Evolutionary conservation across 2,797 vertebrate species (phyloP).

Genomic region (Merluccius polli): DNA sequence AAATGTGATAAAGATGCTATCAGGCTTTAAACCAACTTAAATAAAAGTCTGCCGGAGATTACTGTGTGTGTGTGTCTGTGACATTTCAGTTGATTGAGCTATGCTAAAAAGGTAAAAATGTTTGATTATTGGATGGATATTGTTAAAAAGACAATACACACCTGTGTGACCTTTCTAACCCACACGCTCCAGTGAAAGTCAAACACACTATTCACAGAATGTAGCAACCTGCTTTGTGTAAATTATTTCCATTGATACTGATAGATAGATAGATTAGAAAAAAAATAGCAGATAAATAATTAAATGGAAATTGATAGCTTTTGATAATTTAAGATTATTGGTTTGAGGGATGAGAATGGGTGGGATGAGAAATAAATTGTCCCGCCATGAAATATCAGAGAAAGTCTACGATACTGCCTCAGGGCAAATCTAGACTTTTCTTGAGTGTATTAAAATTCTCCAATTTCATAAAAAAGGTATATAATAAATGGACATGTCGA

Average conservation of each 20-base stretch:
- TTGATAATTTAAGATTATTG: no score
- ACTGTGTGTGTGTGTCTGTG: not conserved
- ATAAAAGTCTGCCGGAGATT: no score
- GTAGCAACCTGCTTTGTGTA: not conserved
- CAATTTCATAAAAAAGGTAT: no score
- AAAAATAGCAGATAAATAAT: no score
- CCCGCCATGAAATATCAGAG: not conserved
- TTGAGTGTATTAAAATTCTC: no score
- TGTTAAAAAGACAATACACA: not conserved
- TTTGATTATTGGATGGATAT: not conserved
- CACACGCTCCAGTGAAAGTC: not conserved
- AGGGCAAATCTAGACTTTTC: no score
- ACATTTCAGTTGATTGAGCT: not conserved
- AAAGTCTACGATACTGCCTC: no score
- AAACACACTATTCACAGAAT: not conserved
- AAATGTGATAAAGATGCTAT: not conserved
- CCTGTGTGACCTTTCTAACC: not conserved
- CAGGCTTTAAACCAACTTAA: no score
- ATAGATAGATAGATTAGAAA: not conserved
- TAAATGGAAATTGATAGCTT: no score
- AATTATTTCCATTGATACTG: not conserved
- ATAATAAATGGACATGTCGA: no score
- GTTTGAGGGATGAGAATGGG: not conserved
- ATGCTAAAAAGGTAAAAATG: not conserved
- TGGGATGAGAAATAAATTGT: no score